Evolutionary conservation across 2,888 invertebrate genomes (phyloP), one percentile per base, ranked within the genome.

Genomic region (Mythimna lalbum): DNA sequence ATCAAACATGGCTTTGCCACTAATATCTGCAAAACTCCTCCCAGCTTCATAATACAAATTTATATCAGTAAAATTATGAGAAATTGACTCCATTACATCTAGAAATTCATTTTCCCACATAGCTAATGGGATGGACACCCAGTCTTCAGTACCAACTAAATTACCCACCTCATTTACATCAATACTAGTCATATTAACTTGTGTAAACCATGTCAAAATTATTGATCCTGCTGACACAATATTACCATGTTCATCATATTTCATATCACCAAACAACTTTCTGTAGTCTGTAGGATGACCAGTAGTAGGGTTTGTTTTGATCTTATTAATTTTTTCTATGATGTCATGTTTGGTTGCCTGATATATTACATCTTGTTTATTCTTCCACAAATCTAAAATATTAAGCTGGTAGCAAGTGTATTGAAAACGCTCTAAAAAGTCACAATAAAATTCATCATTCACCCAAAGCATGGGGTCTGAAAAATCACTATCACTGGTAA

Each of bases 11-110:
- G 97, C 96, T 60, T 96, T 94, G 2, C 96, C 96, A 89, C 97
- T 98, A 47, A 97, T 96, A 88, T 98, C 98, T n/a, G 97, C 98
- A 93, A 97, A 98, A 91, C 98, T 97, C 91, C 97, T 94, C 2
- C 96, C 97, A 55, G 97, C 95, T 81, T 96, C 96, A 91, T 97
- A 97, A 88, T 94, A 97, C 47, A 97, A 81, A 55, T 93, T 90
- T 9, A 96, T 86, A 43, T 94, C 92, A 59, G 85, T 92, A 80
- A 83, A 84, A 84, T 89, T 91, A 73, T 86, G 83, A 69, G 91
- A 89, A 81, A 93, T 55, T 83, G 88, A 82, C 60, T 93, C 84
- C 91, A 97, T 92, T 69, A 93, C 83, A 3, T 94, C 85, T 78
- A 97, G 88, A 91, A 96, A 97, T 74, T 94, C 90, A n/a, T 91